A percentile compares a stretch with the other conserved stretches of the same genome.
These are phyloP conservation scores for Perizoma flavofasciatum DNA, from an alignment of 2,888 invertebrate genomes.

Conservation along the genomic window DNA sequence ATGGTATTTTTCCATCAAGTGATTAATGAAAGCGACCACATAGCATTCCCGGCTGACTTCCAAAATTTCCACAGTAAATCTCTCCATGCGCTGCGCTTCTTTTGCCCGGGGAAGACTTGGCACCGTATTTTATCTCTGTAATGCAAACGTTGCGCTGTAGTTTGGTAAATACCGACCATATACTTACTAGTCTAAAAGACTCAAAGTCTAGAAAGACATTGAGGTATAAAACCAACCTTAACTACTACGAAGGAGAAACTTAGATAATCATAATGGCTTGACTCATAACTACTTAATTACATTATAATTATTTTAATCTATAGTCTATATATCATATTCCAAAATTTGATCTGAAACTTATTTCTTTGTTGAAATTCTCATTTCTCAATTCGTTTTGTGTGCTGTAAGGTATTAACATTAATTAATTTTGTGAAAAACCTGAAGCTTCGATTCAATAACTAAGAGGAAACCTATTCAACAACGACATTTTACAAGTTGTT, in stretches of 20 bases:
- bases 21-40: slow-evolving; percentile 77
- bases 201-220: slow-evolving; percentile 38
- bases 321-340: too few relatives aligned
- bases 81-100: slow-evolving; percentile 76
- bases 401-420: not conserved
- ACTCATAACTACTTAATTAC: too few relatives aligned
- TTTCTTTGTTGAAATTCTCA: too few relatives aligned
- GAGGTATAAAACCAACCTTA: slow-evolving; percentile 21
- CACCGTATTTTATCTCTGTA: slow-evolving; percentile 79
- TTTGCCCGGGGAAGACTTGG: slow-evolving; percentile 78
- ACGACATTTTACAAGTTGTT: not conserved
- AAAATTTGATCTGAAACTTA: too few relatives aligned
- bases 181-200: slow-evolving; percentile 45
- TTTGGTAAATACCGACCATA: slow-evolving; percentile 67
- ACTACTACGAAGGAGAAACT: not conserved
- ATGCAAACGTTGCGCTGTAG: slow-evolving; percentile 73
- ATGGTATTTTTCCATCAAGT: slow-evolving; percentile 70
- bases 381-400: too few relatives aligned
- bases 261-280: too few relatives aligned
- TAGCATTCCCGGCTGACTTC: slow-evolving; percentile 79
- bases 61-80: slow-evolving; percentile 81
- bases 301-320: too few relatives aligned
- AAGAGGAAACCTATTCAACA: slow-evolving; percentile 2
- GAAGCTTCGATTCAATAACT: not conserved
- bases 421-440: not conserved